Conservation (phyloP, 2,888 invertebrate genomes). For the Seladonia tumulorum region DNA sequence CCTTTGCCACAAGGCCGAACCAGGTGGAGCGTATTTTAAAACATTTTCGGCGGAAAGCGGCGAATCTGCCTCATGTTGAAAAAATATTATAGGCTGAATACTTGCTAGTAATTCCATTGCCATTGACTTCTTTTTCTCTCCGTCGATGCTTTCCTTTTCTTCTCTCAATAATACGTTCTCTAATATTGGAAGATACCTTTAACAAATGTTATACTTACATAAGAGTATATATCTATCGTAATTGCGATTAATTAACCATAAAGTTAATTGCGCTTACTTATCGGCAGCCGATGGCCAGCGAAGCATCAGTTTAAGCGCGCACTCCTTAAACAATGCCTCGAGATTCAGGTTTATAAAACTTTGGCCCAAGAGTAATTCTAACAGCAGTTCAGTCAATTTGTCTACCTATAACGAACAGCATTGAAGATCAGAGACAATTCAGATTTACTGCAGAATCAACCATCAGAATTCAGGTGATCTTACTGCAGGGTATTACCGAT, state of each 20-base stretch:
- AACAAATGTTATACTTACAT: conserved; percentile 17
- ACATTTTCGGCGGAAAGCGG: conserved; percentile 76
- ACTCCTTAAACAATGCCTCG: conserved; percentile 81
- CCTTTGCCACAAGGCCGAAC: conserved; percentile 81
- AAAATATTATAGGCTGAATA: conserved; percentile 79
- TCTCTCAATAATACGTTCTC: conserved; percentile 77
- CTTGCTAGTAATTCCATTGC: conserved; percentile 80
- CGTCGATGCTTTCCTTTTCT: conserved; percentile 74
- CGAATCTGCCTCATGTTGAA: conserved; percentile 74
- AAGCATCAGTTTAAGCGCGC: conserved; percentile 82
- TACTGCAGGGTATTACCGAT: conserved; percentile 75
- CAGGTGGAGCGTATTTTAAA: conserved; percentile 74
- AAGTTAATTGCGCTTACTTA: conserved; percentile 67
- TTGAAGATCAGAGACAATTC: neutral
- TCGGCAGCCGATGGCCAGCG: conserved; percentile 83
- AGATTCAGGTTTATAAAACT: conserved; percentile 82
- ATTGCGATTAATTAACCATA: neutral
- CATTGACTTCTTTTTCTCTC: conserved; percentile 75
- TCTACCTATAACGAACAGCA: conserved; percentile 76
- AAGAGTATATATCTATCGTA: neutral
- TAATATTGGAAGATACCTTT: conserved; percentile 79
- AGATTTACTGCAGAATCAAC: neutral
- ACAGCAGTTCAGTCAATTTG: conserved; percentile 80
- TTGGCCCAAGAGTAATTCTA: conserved; percentile 80
- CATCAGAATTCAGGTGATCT: conserved; percentile 26